Evolutionary conservation across 1,140 invertebrate genomes (phyloP).

Genomic region (Nixonia krombeini): DNA sequence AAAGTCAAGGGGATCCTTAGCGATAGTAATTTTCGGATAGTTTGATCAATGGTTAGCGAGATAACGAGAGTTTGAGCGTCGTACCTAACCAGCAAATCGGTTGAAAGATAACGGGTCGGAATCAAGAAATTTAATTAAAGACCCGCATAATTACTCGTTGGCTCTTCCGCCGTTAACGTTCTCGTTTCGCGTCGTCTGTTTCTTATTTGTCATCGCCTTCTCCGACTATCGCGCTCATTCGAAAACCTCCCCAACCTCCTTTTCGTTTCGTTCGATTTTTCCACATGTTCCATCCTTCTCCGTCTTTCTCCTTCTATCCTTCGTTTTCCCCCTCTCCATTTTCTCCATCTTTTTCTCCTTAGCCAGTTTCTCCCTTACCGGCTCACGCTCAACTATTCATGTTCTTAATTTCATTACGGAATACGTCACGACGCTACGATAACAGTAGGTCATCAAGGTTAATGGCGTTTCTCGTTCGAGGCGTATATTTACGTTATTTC

Average conservation of each 20-base stretch:
- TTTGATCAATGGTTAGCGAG: conserved; percentile 49
- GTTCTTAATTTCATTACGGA: conserved; percentile 47
- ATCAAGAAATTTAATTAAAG: conserved; percentile 62
- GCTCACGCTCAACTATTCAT: conserved; percentile 13
- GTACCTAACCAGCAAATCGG: conserved; percentile 39
- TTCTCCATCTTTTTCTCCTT: background rate
- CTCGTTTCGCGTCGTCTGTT: conserved; percentile 35
- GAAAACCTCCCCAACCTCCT: conserved; percentile 33
- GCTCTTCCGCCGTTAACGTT: conserved; percentile 49
- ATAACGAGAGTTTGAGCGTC: conserved; percentile 55
- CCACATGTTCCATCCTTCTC: too few species aligned
- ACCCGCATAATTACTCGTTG: conserved; percentile 52
- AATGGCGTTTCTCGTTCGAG: conserved; percentile 27
- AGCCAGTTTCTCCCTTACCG: conserved; percentile 18
- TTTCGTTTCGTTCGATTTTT: conserved; percentile 19
- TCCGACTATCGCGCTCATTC: conserved; percentile 29
- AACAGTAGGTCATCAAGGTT: conserved; percentile 38
- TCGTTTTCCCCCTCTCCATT: background rate
- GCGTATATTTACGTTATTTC: conserved; percentile 2
- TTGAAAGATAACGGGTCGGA: conserved; percentile 48
- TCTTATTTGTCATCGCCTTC: conserved; percentile 53
- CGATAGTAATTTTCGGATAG: conserved; percentile 46
- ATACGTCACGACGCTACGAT: conserved; percentile 35
- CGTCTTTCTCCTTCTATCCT: too few species aligned
- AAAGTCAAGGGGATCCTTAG: conserved; percentile 13